phyloP scores from a whole-genome alignment of 2,888 invertebrate species.

The Melanotus villosus region DNA sequence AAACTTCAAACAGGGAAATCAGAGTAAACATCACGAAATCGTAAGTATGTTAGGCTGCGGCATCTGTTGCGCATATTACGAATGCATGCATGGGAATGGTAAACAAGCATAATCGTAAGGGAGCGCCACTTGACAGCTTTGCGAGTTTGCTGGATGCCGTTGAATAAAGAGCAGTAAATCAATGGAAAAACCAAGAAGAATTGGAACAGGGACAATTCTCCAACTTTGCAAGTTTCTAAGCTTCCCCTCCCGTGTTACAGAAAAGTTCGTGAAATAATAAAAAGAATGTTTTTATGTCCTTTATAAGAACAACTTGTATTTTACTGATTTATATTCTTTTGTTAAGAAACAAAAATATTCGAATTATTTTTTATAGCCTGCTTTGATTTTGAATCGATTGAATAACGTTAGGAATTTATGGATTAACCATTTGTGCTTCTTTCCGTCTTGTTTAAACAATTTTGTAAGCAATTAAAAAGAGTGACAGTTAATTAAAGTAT shows the following conservation, averaged over 20 bases:
- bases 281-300: too few species aligned
- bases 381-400: too few species aligned
- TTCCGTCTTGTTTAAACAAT: too few species aligned
- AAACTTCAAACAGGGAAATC: conserved; percentile 1
- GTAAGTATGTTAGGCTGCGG: conserved; percentile 16
- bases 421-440: too few species aligned
- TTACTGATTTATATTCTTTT: too few species aligned
- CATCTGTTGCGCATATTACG: conserved; percentile 36
- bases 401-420: too few species aligned
- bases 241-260: background rate
- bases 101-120: conserved; percentile 22
- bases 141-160: background rate
- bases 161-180: conserved; percentile 10
- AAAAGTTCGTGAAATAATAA: too few species aligned
- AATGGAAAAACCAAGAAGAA: conserved; percentile 4
- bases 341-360: too few species aligned
- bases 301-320: too few species aligned
- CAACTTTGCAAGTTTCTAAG: background rate
- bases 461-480: too few species aligned
- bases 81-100: conserved; percentile 25
- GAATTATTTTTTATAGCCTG: background rate
- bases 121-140: conserved; percentile 32
- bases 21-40: conserved; percentile 20
- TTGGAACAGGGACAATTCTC: background rate
- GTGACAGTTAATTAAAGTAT: too few species aligned